A percentile compares a stretch with the other conserved stretches of the same genome.
These are phyloP conservation scores for Drosophila austrosaltans DNA, from an alignment of 2,888 invertebrate species.

Conservation along the genomic window DNA sequence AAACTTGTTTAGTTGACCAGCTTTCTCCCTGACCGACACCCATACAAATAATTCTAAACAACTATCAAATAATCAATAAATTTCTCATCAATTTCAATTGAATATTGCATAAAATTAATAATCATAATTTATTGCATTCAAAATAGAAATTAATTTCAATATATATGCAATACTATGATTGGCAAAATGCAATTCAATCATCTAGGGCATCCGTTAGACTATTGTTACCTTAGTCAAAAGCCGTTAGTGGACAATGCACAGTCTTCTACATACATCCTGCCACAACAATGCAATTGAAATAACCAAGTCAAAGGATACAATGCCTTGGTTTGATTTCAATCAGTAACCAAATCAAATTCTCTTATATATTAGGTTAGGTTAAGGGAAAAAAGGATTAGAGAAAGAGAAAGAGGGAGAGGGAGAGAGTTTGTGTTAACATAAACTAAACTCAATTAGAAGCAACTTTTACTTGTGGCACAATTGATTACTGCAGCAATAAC, in stretches of 20 bases:
- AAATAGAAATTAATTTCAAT: not conserved
- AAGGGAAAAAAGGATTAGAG: not conserved
- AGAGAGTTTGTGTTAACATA: conserved; percentile 1
- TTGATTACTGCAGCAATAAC: conserved; percentile 15
- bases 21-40: not conserved
- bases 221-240: conserved; percentile 19
- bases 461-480: conserved; percentile 8
- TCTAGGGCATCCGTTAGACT: conserved; percentile 20
- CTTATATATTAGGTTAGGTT: not conserved
- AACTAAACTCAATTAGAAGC: conserved; percentile 11
- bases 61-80: not conserved
- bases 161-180: conserved; percentile 7
- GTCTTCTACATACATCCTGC: conserved; percentile 29
- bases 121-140: not conserved
- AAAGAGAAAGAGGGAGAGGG: too few relatives aligned
- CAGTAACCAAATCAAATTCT: not conserved
- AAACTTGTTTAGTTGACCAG: conserved; percentile 58
- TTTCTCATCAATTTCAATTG: not conserved
- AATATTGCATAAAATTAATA: not conserved
- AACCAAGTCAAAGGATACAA: conserved; percentile 13
- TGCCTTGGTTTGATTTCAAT: not conserved
- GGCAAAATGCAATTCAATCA: conserved; percentile 23
- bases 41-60: not conserved
- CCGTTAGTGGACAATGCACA: not conserved
- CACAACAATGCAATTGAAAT: conserved; percentile 45